Conservation (phyloP, 2,888 invertebrate genomes). For the Acleris emargana region DNA sequence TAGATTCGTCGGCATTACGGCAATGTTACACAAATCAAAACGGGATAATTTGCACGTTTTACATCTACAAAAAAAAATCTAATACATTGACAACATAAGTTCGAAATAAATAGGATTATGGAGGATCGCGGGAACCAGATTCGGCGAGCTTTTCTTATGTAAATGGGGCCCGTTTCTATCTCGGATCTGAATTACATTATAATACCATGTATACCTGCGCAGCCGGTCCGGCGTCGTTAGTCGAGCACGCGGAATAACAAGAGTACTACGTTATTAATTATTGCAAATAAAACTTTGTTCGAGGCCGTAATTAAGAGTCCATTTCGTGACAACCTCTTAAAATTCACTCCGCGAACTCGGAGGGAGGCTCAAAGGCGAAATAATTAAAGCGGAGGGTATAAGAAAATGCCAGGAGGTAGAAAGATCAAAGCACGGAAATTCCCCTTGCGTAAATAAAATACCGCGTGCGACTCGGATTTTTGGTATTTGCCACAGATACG, state of each 20-base stretch:
- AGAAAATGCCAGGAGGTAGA: conserved; percentile 71
- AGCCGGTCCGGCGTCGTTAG: conserved; percentile 38
- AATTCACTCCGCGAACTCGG: conserved; percentile 72
- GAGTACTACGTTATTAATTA: conserved; percentile 73
- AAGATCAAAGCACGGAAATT: conserved; percentile 75
- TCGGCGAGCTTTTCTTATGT: conserved; percentile 44
- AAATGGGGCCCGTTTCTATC: conserved; percentile 51
- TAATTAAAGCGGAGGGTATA: conserved; percentile 78
- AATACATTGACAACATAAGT: conserved; percentile 41
- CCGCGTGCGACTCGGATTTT: conserved; percentile 60
- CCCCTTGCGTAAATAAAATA: conserved; percentile 71
- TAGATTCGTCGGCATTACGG: neutral
- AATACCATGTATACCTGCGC: conserved; percentile 40
- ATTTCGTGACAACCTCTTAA: conserved; percentile 79
- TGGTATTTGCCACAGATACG: conserved; percentile 47
- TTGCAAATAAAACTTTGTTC: conserved; percentile 71
- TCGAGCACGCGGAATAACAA: conserved; percentile 44
- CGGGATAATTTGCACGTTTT: conserved; percentile 20
- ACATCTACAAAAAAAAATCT: conserved; percentile 33
- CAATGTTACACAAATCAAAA: conserved; percentile 4
- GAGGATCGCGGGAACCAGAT: conserved; percentile 46
- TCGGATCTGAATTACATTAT: conserved; percentile 38
- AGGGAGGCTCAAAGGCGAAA: conserved; percentile 76
- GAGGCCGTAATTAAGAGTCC: conserved; percentile 76
- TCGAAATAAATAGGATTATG: conserved; percentile 43